A percentile compares a stretch with the other conserved stretches of the same genome.
These are phyloP conservation scores for Poeciliopsis retropinna DNA, from an alignment of 2,113 vertebrate species.

Conservation along the genomic window DNA sequence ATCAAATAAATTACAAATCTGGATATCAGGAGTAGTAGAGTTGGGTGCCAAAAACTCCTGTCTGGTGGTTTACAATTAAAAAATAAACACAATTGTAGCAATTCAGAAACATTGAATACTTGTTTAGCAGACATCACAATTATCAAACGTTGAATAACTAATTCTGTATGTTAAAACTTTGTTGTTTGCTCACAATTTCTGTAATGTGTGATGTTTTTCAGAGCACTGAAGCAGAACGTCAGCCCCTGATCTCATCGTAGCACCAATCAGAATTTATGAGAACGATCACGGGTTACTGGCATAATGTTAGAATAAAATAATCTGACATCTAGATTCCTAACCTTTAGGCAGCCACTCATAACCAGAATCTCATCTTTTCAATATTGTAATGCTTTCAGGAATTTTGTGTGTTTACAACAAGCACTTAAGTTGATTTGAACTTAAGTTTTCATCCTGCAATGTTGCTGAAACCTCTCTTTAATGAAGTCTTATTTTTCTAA, in stretches of 20 bases:
- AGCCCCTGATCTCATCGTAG: constrained; percentile 73
- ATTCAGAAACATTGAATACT: too few species aligned
- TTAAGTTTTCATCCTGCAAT: constrained; percentile 4
- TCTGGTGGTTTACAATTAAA: not conserved
- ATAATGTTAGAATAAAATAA: not conserved
- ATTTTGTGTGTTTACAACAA: constrained; percentile 2
- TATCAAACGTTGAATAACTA: not conserved
- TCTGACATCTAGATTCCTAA: constrained; percentile 5
- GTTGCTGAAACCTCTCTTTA: not conserved
- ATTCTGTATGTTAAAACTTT: too few species aligned
- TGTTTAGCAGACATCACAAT: too few species aligned
- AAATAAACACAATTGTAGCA: not conserved
- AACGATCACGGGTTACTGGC: not conserved
- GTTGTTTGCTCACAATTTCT: not conserved
- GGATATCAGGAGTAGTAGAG: too few species aligned
- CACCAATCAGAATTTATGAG: not conserved
- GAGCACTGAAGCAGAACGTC: constrained; percentile 71
- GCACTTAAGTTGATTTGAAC: not conserved
- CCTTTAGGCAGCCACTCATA: constrained; percentile 4
- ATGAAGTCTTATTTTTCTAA: constrained; percentile 2
- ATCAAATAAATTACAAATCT: not conserved
- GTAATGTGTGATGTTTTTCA: constrained; percentile 33
- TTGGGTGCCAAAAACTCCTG: too few species aligned
- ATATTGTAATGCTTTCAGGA: constrained; percentile 1
- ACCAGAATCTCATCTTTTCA: not conserved